These are phyloP conservation scores for Ferdinandea cuprea DNA, from an alignment of 2,888 invertebrate genomes.

Conservation along the genomic window DNA sequence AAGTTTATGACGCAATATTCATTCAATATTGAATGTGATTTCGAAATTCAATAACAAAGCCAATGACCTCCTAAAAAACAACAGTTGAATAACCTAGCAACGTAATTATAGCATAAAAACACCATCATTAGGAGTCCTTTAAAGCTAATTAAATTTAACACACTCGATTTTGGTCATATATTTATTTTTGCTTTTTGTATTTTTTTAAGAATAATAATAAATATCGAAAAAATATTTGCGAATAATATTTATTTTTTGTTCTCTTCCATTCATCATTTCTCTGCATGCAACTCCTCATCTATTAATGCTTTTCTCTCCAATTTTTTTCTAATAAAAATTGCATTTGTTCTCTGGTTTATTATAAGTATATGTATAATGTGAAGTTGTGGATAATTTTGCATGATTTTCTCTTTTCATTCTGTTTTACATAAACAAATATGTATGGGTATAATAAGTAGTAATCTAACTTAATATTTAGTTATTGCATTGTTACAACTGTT, in stretches of 20 bases:
- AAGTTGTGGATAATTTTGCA: constrained; percentile 7
- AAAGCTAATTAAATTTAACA: constrained; percentile 8
- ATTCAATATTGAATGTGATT: constrained; percentile 25
- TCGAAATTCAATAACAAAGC: constrained; percentile 11
- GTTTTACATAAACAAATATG: constrained; percentile 39
- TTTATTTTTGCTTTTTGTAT: constrained; percentile 10
- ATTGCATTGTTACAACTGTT: constrained; percentile 73
- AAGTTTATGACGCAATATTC: constrained; percentile 41
- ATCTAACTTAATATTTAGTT: constrained; percentile 68
- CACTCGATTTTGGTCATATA: constrained; percentile 20
- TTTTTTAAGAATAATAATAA: constrained; percentile 64
- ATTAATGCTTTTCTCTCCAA: constrained; percentile 17
- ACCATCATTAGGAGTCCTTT: constrained; percentile 2
- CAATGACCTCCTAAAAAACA: constrained; percentile 30
- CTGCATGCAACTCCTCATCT: constrained; percentile 9
- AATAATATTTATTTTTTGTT: constrained; percentile 61
- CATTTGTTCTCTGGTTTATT: constrained; percentile 27
- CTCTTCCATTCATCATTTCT: constrained; percentile 19
- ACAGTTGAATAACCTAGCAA: constrained; percentile 33
- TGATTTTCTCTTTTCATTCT: neutral
- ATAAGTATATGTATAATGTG: constrained; percentile 5
- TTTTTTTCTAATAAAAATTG: constrained; percentile 28
- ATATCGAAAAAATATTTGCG: constrained; percentile 71
- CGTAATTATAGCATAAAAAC: constrained; percentile 11
- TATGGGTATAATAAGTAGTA: constrained; percentile 38